Percentiles rank a stretch among this genome's conserved stretches.
phyloP scores from a whole-genome alignment of 2,113 vertebrate genomes.

The Malaclemys terrapin region DNA sequence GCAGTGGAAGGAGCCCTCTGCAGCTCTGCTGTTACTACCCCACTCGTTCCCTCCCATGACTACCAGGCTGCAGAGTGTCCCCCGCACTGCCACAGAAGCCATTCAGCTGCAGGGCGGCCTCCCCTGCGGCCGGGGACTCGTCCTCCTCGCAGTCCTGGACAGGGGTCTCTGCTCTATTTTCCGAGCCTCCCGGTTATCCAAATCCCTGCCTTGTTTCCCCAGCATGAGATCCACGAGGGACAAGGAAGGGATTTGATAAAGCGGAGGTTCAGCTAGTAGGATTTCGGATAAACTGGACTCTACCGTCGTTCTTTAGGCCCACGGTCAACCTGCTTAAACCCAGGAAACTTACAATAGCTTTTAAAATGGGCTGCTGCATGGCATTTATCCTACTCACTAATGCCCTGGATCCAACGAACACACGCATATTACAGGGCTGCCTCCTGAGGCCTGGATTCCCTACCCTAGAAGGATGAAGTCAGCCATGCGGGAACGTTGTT shows the following conservation, averaged over 20 bases:
- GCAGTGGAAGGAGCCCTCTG: neutral
- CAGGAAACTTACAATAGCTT: no score
- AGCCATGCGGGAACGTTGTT: rapidly evolving
- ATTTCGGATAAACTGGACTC: neutral
- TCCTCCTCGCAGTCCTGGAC: neutral
- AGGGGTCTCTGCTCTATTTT: neutral
- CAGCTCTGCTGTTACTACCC: no score
- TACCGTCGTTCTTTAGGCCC: rapidly evolving
- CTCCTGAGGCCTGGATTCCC: neutral
- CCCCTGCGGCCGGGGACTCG: no score
- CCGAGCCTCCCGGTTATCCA: neutral
- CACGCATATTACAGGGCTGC: rapidly evolving
- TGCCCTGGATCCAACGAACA: rapidly evolving
- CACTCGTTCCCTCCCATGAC: no score
- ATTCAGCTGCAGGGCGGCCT: no score
- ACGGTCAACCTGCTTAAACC: rapidly evolving
- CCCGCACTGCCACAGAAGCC: no score
- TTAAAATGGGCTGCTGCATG: neutral
- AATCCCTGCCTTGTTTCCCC: neutral
- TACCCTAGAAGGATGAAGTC: rapidly evolving
- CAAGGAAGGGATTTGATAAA: neutral
- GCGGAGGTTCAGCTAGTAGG: neutral
- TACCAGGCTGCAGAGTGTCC: no score
- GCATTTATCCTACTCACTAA: no score
- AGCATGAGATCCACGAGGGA: neutral